Conservation (phyloP, 2,888 invertebrate genomes). For the Adela reaumurella region DNA sequence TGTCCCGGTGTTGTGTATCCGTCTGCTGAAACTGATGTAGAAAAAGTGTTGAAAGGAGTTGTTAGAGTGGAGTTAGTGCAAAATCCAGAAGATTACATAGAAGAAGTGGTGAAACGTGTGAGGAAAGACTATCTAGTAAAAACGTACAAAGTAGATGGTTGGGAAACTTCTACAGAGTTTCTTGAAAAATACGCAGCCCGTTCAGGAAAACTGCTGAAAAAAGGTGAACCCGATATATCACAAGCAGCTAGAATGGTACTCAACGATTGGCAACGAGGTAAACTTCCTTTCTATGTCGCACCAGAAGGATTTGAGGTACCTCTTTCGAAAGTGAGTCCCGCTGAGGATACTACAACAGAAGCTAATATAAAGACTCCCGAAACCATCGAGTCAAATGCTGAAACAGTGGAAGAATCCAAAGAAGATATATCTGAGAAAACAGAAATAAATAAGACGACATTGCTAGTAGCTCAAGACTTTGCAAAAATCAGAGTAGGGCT, state of each 20-base stretch:
- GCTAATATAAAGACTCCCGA: constrained; percentile 17
- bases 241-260: constrained; percentile 91
- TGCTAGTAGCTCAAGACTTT: constrained; percentile 74
- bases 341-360: constrained; percentile 14
- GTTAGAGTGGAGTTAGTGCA: constrained; percentile 93
- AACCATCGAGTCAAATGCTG: constrained; percentile 18
- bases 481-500: constrained; percentile 73
- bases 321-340: constrained; percentile 35
- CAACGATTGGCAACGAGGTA: constrained; percentile 98
- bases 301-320: constrained; percentile 81
- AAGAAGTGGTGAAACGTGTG: constrained; percentile 80
- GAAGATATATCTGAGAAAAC: constrained; percentile 23
- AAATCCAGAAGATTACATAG: constrained; percentile 93
- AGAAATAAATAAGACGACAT: constrained; percentile 33
- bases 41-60: constrained; percentile 94
- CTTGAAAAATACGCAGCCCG: constrained; percentile 84
- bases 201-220: constrained; percentile 88
- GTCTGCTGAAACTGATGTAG: constrained; percentile 90
- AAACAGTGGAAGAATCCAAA: constrained; percentile 24
- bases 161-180: constrained; percentile 82
- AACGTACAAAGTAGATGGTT: constrained; percentile 84
- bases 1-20: constrained; percentile 99
- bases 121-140: constrained; percentile 84
- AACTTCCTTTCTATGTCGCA: constrained; percentile 88
- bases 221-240: constrained; percentile 92